Base-by-base conservation (phyloP, 2,888 invertebrate genomes). In the Smittia sp. region DNA sequence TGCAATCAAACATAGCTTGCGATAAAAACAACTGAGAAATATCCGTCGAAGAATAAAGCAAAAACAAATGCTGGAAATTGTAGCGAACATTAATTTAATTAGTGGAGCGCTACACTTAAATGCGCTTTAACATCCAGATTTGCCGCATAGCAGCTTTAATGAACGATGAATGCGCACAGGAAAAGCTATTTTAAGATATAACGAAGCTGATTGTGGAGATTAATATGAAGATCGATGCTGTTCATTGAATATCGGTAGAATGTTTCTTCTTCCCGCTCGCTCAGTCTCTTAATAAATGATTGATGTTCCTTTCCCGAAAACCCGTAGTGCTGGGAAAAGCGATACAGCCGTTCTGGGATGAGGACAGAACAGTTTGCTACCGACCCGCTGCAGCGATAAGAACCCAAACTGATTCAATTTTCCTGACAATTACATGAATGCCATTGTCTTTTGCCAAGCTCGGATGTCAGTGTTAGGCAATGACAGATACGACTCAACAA, bases 371-470 rank as follows among this genome's bases (percentile, higher is more conserved):
- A 46, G 46, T 3, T 46, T 11, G 46, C 15, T 46, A 15, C 15
- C 2, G 46, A 11, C 2, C n/a, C 46, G 15, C 6, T 46, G 32
- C 32, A 32, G 9, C 32, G 32, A 32, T 9, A 32, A 9, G 32
- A n/a, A n/a, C n/a, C n/a, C n/a, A n/a, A n/a, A n/a, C n/a, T n/a
- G 15, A 69, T 69, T 69, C 69, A 69, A 69, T 69, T 69, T 69
- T 69, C 69, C 41, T 27, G 52, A 69, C 69, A 69, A 69, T 69
- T 69, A 69, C 69, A 69, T 69, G 54, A 25, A 41, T 27, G n/a
- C n/a, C 52, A 69, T 52, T 67, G n/a, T 22, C 67, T 39, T n/a
- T n/a, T 69, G 27, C 41, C 52, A 69, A 52, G 69, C 41, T 69
- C 27, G 54, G 52, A 22, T 69, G 69, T 54, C 69, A 69, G 52